Evolutionary conservation across 2,888 invertebrate genomes (phyloP).

Genomic region (Cryptops parisi): DNA sequence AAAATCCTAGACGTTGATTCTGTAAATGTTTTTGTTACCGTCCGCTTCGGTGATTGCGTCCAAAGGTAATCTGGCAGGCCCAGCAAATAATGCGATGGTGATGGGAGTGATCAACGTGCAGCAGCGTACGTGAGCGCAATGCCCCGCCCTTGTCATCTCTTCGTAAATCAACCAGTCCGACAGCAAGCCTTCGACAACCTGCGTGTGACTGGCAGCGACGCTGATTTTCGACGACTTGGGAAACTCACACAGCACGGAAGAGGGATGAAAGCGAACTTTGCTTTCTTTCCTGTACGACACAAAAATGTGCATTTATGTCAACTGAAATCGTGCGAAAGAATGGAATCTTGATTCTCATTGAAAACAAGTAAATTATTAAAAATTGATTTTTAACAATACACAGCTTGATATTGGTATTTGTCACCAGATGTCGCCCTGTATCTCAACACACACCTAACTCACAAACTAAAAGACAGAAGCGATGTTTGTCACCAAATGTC

Average conservation of each 20-base stretch:
- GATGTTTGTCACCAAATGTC: too few relatives aligned
- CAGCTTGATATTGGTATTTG: not conserved
- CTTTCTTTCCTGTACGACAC: conserved; percentile 41
- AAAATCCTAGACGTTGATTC: not conserved
- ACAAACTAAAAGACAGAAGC: too few relatives aligned
- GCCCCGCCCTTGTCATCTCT: conserved; percentile 58
- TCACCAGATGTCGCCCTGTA: not conserved
- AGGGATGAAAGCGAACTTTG: conserved; percentile 45
- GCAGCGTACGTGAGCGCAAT: conserved; percentile 55
- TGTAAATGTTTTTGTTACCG: conserved; percentile 16
- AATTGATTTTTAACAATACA: not conserved
- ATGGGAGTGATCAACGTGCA: conserved; percentile 68
- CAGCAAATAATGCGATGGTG: conserved; percentile 63
- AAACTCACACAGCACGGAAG: conserved; percentile 41
- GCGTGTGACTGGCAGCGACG: conserved; percentile 29
- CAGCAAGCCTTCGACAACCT: conserved; percentile 39
- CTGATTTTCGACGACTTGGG: conserved; percentile 26
- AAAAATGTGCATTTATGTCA: too few relatives aligned
- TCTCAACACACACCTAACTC: not conserved
- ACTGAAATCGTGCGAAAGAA: too few relatives aligned
- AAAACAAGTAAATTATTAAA: not conserved
- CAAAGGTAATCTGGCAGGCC: conserved; percentile 46
- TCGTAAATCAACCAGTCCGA: conserved; percentile 78
- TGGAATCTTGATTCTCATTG: too few relatives aligned
- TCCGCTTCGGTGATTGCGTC: conserved; percentile 30